Conservation (phyloP, 2,797 vertebrate species). For the Enteromius argenteus region DNA sequence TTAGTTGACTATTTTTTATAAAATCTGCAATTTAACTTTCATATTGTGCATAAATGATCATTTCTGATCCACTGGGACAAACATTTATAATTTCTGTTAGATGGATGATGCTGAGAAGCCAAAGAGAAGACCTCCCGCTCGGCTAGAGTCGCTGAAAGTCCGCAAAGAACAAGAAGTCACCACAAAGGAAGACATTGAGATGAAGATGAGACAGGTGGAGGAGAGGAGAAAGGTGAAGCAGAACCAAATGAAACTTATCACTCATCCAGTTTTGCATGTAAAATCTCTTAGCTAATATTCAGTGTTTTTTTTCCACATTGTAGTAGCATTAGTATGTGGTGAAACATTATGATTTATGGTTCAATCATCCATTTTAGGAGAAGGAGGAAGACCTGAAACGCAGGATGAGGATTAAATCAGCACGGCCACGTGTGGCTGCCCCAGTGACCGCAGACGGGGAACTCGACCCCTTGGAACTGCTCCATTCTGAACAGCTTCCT, state of each 20-base stretch:
- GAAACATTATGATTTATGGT: not conserved
- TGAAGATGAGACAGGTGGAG: conserved; percentile 76
- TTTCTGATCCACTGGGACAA: not conserved
- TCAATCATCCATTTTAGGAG: conserved; percentile 62
- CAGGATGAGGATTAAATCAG: conserved; percentile 72
- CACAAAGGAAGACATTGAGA: conserved; percentile 77
- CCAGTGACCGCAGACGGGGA: conserved; percentile 11
- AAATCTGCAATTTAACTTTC: not conserved
- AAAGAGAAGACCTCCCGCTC: conserved; percentile 76
- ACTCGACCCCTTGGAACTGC: conserved; percentile 37
- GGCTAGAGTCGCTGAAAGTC: conserved; percentile 82
- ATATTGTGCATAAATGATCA: not conserved
- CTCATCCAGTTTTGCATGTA: not conserved
- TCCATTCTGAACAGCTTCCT: conserved; percentile 38
- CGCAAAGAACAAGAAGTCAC: conserved; percentile 69
- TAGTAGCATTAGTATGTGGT: not conserved
- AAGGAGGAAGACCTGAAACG: conserved; percentile 80
- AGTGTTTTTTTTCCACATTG: not conserved
- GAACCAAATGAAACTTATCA: not conserved
- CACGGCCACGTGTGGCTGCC: conserved; percentile 54
- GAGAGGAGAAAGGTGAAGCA: conserved; percentile 74
- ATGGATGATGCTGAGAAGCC: conserved; percentile 69
- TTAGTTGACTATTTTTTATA: not conserved
- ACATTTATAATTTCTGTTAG: conserved; percentile 62
- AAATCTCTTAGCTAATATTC: not conserved